Percentiles rank a stretch among this genome's conserved stretches.
Conservation (phyloP, 1,140 invertebrate genomes). For the Onthophagus taurus region DNA sequence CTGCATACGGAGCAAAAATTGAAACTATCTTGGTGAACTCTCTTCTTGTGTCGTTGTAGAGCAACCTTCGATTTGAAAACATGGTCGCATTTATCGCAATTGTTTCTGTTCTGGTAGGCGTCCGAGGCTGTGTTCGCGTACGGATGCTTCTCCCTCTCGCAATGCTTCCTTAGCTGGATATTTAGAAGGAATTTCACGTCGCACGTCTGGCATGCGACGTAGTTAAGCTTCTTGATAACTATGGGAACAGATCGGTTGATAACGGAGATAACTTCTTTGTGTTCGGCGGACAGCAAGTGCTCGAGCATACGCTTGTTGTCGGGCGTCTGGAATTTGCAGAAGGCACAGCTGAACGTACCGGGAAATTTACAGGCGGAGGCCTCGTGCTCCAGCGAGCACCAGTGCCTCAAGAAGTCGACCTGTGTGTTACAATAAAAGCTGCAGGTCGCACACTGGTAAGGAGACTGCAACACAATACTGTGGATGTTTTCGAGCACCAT, state of each 20-base stretch:
- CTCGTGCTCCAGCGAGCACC: conserved; percentile 57
- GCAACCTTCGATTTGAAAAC: conserved; percentile 50
- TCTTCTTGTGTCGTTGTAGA: conserved; percentile 54
- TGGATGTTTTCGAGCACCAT: conserved; percentile 67
- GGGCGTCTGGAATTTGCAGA: conserved; percentile 64
- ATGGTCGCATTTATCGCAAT: conserved; percentile 48
- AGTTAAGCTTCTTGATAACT: conserved; percentile 58
- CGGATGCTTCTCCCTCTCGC: conserved; percentile 43
- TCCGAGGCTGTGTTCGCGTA: conserved; percentile 43
- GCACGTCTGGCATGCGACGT: conserved; percentile 53
- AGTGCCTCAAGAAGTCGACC: conserved; percentile 62
- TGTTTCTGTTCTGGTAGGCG: conserved; percentile 52
- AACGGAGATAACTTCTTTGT: conserved; percentile 59
- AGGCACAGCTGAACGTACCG: conserved; percentile 62
- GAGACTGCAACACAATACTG: conserved; percentile 65
- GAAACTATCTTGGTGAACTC: conserved; percentile 43
- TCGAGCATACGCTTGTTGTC: conserved; percentile 53
- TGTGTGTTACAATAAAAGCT: conserved; percentile 75
- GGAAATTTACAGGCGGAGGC: conserved; percentile 22
- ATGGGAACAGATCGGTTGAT: conserved; percentile 73
- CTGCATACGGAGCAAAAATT: conserved; percentile 61
- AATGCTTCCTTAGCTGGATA: conserved; percentile 56
- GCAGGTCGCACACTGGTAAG: conserved; percentile 75
- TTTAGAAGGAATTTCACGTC: conserved; percentile 56
- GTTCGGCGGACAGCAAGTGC: conserved; percentile 57